Conservation (phyloP, 1,140 invertebrate species). For the Oryctes rhinoceros region DNA sequence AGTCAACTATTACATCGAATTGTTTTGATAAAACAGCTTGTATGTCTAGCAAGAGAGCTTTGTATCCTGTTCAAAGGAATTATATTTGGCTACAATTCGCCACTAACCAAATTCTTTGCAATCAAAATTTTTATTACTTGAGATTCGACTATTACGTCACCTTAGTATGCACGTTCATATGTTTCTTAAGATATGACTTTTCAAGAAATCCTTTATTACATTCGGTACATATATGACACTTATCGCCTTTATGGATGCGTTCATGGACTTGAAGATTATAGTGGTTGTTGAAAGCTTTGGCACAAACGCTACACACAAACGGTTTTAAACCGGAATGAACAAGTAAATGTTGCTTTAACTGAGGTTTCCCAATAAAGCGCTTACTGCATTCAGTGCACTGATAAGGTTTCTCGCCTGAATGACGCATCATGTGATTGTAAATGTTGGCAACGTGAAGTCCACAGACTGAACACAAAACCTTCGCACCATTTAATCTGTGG, state of each 20-base stretch:
- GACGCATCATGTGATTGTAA: conserved; percentile 73
- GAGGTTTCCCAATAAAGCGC: conserved; percentile 72
- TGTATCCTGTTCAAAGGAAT: too few species aligned
- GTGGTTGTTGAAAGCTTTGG: conserved; percentile 61
- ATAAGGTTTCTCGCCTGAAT: conserved; percentile 76
- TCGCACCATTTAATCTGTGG: conserved; percentile 46
- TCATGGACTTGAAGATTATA: conserved; percentile 53
- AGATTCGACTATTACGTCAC: neutral
- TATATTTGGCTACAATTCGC: neutral
- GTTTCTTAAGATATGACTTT: conserved; percentile 51
- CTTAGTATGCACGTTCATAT: conserved; percentile 49
- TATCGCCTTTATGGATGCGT: conserved; percentile 50
- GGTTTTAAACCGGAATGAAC: conserved; percentile 72
- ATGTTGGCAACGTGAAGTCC: conserved; percentile 48
- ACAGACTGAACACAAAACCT: conserved; percentile 49
- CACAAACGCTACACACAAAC: conserved; percentile 71
- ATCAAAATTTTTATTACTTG: too few species aligned
- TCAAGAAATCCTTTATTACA: conserved; percentile 51
- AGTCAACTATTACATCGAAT: too few species aligned
- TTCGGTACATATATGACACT: conserved; percentile 49
- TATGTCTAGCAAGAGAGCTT: too few species aligned
- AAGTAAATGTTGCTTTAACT: conserved; percentile 71
- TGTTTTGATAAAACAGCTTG: too few species aligned
- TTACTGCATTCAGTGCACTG: conserved; percentile 77
- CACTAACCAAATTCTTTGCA: too few species aligned